Evolutionary conservation across 2,797 vertebrate species (phyloP).

Genomic region (Amblyopsis hoosieri): DNA sequence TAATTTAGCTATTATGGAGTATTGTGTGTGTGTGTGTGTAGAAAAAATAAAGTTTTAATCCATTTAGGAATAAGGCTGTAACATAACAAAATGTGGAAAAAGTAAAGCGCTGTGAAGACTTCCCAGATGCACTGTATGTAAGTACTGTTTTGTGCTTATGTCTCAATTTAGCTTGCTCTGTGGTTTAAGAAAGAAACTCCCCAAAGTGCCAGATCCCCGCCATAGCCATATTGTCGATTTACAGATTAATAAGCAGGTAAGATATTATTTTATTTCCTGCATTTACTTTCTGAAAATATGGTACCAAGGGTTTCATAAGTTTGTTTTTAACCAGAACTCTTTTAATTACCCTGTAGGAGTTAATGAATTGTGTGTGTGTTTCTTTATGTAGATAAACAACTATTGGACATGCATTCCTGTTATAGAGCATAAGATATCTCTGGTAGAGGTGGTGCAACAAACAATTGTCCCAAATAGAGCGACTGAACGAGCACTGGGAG

Average conservation of each 20-base stretch:
- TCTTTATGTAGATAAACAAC: slow-evolving; percentile 49
- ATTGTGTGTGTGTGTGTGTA: no score
- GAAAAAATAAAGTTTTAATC: no score
- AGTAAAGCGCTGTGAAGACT: no score
- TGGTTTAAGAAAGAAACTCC: slow-evolving; percentile 12
- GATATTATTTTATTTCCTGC: neutral
- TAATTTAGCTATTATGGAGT: no score
- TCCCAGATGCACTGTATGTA: no score
- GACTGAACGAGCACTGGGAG: neutral
- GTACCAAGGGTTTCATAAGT: no score
- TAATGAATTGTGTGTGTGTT: slow-evolving; percentile 11
- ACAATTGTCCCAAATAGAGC: neutral
- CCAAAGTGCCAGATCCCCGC: slow-evolving; percentile 74
- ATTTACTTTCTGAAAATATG: no score
- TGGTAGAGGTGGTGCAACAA: slow-evolving; percentile 67
- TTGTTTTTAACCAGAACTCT: no score
- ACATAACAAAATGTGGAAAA: no score
- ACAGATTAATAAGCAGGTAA: slow-evolving; percentile 67
- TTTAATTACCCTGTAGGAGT: no score
- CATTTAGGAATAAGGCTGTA: no score
- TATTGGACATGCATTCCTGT: slow-evolving; percentile 28
- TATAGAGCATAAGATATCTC: slow-evolving; percentile 56
- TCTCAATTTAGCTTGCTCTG: slow-evolving; percentile 8
- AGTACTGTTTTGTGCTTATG: no score
- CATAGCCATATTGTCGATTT: slow-evolving; percentile 70